Base-by-base conservation (phyloP, 2,888 invertebrate species). In the Ichneumoninae sp. region DNA sequence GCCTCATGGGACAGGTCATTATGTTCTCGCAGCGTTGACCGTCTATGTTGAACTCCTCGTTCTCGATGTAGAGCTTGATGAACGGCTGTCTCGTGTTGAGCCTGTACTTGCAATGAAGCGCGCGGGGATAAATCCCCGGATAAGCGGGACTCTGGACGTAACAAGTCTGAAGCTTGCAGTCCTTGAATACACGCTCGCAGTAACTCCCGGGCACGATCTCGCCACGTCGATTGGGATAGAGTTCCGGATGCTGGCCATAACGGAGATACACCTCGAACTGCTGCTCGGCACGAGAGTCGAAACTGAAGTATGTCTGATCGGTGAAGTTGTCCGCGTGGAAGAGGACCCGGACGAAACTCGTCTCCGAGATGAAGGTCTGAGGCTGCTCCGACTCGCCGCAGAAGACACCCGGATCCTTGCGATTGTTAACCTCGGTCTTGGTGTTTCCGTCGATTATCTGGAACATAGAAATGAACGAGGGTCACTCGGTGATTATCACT, bases 321-420 rank as follows among this genome's bases (percentile, higher is more conserved):
- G 98, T 98, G 94, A 98, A 98, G 94, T 98, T 98, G 94, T 98
- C 98, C 57, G 97, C 97, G 93, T 98, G 97, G 94, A 98, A 98
- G 87, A 98, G 95, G 86, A 98, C 96, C 94, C 97, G 97, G 81
- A 98, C 98, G 94, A 98, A 97, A 93, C 97, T 97, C 77, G 98
- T 98, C 94, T 98, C 98, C 75, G 98, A 98, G 94, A 98, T 98
- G 95, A 98, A 98, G 40, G 98, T 98, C 94, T 98, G 98, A 0
- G 98, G 97, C 90, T 98, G 98, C 91, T 98, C 98, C 71, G 97
- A 98, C 94, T 98, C 98, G 0, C 98, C 98, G 92, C 98, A 98
- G 94, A 98, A 98, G 91, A 97, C 96, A 3, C 98, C 98, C 0
- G 97, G 97, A 89, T 97, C 97, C 90, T 97, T 97, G 50, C 98